Conservation (phyloP, 2,797 vertebrate genomes). For the Orientallactaga sibirica region DNA sequence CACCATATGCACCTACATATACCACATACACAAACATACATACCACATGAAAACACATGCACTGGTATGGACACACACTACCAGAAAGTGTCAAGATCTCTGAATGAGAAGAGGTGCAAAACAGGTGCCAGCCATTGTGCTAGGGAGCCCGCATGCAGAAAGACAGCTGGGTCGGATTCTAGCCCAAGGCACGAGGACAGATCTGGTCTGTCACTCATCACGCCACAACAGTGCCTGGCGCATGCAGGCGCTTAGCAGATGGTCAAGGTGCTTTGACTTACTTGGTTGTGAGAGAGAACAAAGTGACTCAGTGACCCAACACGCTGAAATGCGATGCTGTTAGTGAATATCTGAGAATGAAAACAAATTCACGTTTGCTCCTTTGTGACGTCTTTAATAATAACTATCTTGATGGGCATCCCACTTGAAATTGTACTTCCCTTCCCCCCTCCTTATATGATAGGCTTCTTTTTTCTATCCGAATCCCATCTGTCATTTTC, state of each 20-base stretch:
- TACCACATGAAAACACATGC: no score
- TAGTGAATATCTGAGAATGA: background rate
- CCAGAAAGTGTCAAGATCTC: background rate
- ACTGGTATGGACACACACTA: background rate
- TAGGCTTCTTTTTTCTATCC: no score
- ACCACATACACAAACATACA: no score
- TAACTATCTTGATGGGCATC: no score
- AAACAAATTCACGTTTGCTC: background rate
- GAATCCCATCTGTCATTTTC: background rate
- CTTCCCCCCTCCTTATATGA: background rate
- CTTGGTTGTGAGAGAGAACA: background rate
- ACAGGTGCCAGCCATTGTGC: accelerated
- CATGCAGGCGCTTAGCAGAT: no score
- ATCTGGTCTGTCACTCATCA: accelerated
- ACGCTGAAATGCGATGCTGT: background rate
- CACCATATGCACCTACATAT: no score
- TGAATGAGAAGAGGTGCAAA: background rate
- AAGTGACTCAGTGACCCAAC: accelerated
- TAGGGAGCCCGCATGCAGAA: accelerated
- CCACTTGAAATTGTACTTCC: background rate
- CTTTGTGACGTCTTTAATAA: accelerated
- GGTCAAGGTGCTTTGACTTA: background rate
- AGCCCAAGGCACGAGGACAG: no score
- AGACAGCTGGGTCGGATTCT: background rate
- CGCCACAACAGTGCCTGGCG: accelerated